Base-by-base conservation (phyloP, 2,888 invertebrate genomes). In the Argynnis bischoffii region DNA sequence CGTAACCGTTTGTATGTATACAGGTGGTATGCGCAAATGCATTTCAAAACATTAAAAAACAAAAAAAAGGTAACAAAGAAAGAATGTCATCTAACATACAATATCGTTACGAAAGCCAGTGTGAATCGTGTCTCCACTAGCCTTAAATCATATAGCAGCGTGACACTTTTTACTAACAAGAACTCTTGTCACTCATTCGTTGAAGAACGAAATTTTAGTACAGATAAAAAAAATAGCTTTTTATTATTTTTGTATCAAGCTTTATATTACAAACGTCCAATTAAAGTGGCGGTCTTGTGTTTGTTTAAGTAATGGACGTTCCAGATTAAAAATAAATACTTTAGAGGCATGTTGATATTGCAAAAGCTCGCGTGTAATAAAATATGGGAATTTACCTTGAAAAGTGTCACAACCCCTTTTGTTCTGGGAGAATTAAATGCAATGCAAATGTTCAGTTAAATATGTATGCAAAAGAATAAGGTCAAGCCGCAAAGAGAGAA, bases 131-230 rank as follows among this genome's bases (percentile, higher is more conserved):
- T 60, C 63, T 61, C 61, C 54, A 67, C 67, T 69, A 60, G 65
- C 63, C 55, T 69, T 69, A 69, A 71, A 67, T 71, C 67, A 69
- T 69, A 65, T 63, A 65, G 67, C 69, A 69, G 60, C 54, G 64
- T 67, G 71, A 67, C 67, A 67, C 51, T 71, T 67, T 71, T 69
- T 64, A 63, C 61, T 69, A 71, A 71, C 69, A 71, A 69, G 66
- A 71, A 64, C 54, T 64, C 66, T 69, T 56, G 66, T 69, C 63
- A 66, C 55, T 63, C 55, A 55, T 55, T 55, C 48, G 55, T 66
- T 55, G 16, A 55, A 57, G 50, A 55, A 69, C 16, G 61, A 66
- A 69, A 71, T 60, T 64, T 66, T 64, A 55, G 31, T 47, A 18
- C 55, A 55, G 46, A 68, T 60, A 68, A 60, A 57, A 60, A 57